Conservation (phyloP, 2,888 invertebrate genomes). For the Girardia tigrina region DNA sequence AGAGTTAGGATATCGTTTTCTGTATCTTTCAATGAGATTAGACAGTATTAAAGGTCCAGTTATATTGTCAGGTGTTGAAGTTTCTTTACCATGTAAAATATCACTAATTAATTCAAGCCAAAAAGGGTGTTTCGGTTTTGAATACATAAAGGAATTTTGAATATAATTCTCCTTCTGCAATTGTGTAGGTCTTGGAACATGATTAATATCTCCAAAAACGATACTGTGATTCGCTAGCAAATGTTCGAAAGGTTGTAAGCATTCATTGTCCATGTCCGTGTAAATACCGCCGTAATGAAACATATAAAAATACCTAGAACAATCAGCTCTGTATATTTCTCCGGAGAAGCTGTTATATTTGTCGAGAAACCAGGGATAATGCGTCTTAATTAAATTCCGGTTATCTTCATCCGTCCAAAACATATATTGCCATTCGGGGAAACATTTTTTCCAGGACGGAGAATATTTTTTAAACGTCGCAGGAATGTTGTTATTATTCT, state of each 20-base stretch:
- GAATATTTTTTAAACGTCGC: not conserved
- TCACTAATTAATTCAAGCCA: slow-evolving; percentile 23
- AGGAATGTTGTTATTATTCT: not conserved
- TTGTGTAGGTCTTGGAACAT: not conserved
- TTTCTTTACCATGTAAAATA: not conserved
- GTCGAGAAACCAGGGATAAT: slow-evolving; percentile 9
- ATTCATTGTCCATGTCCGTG: slow-evolving; percentile 31
- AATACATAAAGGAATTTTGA: slow-evolving; percentile 32
- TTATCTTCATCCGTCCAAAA: slow-evolving; percentile 29
- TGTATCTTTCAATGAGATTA: not conserved
- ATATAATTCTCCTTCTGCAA: not conserved
- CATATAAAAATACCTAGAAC: slow-evolving; percentile 25
- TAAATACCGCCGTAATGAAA: slow-evolving; percentile 27
- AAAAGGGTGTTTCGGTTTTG: slow-evolving; percentile 10
- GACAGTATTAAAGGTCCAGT: not conserved
- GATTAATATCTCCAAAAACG: slow-evolving; percentile 20
- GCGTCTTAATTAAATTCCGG: not conserved
- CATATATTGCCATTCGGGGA: slow-evolving; percentile 26
- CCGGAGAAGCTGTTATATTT: not conserved
- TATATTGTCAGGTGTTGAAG: not conserved
- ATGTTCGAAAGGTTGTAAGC: slow-evolving; percentile 29
- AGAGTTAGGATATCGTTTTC: not conserved
- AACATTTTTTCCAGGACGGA: slow-evolving; percentile 21
- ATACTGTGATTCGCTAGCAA: slow-evolving; percentile 24
- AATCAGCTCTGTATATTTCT: slow-evolving; percentile 24